Base-by-base conservation (phyloP, 30 jellyfish, hydroid and myxozoan genomes). In the Aurelia coerulea region DNA sequence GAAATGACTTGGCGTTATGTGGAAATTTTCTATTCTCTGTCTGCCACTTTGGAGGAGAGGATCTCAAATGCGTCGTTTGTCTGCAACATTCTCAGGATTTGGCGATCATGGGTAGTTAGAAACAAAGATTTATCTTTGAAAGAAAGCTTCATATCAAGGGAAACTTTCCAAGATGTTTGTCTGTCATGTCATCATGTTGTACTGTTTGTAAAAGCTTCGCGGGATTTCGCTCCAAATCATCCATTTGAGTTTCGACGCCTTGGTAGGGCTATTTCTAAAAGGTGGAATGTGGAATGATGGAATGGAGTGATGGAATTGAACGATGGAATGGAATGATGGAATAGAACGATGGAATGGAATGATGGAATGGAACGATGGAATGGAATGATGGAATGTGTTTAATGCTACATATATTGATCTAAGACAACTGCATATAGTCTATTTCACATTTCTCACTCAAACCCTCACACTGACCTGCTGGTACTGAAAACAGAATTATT, bases 151-250 rank as follows among this genome's bases (percentile, higher is more conserved):
- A 46, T 54, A 10, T 76, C 87, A 2, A 33, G 90, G 64, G 90
- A 66, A 80, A 65, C 90, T 12, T 80, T 63, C 64, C 83, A 64
- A 29, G 90, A 80, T 37, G 39, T 68, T 37, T 64, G 37, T 46
- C 19, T 68, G 18, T 80, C 84, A 65, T 80, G 90, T 51, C 90
- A 80, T 66, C 84, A 64, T 33, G 87, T 68, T 14, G 84, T 80
- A 1, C 72, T 65, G 5, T 80, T 80, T 35, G 64, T 80, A 42
- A 64, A 68, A 17, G 72, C 72, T 18, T 53, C 81, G 19, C 80
- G 65, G 32, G 84, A 80, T 19, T 64, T 42, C 29, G 88, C 88
- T 39, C 88, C 88, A 32, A 62, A 31, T 37, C 73, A 78, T 78
- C 82, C 88, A 14, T 14, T 80, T 12, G 70, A 49, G 33, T 80